phyloP scores from a whole-genome alignment of 1,140 invertebrate species.

The Ctenoplectra terminalis region DNA sequence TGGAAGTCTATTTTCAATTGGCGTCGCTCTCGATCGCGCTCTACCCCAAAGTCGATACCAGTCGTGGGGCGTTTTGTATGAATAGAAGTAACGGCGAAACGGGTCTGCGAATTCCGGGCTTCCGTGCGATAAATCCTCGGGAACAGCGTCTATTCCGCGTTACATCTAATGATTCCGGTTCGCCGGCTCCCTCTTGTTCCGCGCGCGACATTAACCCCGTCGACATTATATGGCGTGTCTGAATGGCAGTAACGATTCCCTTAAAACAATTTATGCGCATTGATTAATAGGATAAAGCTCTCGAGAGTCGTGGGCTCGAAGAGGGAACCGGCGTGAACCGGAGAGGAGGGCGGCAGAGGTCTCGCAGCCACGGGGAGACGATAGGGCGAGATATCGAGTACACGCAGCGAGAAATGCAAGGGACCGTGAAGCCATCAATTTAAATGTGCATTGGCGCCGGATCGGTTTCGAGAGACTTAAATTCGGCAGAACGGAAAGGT shows the following conservation, averaged over 20 bases:
- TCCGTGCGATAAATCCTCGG: constrained; percentile 60
- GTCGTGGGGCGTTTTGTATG: constrained; percentile 13
- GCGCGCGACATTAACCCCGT: constrained; percentile 65
- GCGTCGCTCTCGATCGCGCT: constrained; percentile 6
- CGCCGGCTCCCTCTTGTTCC: constrained; percentile 54
- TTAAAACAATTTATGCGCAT: constrained; percentile 73
- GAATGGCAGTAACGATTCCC: constrained; percentile 69
- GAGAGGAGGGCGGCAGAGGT: not conserved
- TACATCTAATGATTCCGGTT: constrained; percentile 67
- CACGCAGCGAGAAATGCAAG: constrained; percentile 67
- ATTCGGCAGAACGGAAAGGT: constrained; percentile 56
- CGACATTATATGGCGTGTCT: constrained; percentile 56
- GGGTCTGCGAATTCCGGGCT: constrained; percentile 52
- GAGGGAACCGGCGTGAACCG: constrained; percentile 1
- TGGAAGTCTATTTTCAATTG: constrained; percentile 4
- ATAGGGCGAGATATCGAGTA: constrained; percentile 58
- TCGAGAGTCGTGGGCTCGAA: constrained; percentile 29
- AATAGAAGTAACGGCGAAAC: constrained; percentile 31
- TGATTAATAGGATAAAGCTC: constrained; percentile 72
- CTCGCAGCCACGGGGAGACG: constrained; percentile 24
- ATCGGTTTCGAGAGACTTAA: constrained; percentile 56
- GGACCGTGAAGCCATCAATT: constrained; percentile 71
- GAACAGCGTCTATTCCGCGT: constrained; percentile 55
- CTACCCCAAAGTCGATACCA: constrained; percentile 32
- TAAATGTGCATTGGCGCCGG: constrained; percentile 65